Conservation (phyloP, 2,888 invertebrate genomes). For the Catocala sponsa region DNA sequence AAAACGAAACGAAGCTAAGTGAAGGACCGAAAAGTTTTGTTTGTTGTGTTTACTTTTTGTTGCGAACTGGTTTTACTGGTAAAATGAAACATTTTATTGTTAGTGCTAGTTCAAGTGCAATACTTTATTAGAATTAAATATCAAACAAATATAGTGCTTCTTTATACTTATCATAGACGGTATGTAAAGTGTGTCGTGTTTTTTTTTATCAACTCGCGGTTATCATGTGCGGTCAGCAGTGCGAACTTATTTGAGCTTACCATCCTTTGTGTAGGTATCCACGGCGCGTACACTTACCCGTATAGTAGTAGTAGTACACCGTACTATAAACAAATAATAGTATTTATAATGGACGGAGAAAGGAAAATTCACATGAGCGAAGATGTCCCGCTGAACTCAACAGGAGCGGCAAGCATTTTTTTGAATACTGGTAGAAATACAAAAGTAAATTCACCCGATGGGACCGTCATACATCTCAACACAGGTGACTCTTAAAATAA, state of each 20-base stretch:
- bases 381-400: slow-evolving; percentile 77
- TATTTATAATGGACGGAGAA: slow-evolving; percentile 76
- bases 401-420: slow-evolving; percentile 82
- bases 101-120: slow-evolving; percentile 35
- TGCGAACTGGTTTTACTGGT: slow-evolving; percentile 54
- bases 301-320: slow-evolving; percentile 69
- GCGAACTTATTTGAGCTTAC: slow-evolving; percentile 78
- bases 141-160: slow-evolving; percentile 19
- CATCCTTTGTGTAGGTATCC: slow-evolving; percentile 81
- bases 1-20: slow-evolving; percentile 50
- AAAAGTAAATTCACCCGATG: slow-evolving; percentile 74
- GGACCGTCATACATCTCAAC: slow-evolving; percentile 81
- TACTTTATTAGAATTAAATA: slow-evolving; percentile 21
- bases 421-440: slow-evolving; percentile 78
- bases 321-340: slow-evolving; percentile 54
- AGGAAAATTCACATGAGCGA: slow-evolving; percentile 78
- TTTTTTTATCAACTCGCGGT: slow-evolving; percentile 70
- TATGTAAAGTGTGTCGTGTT: slow-evolving; percentile 63
- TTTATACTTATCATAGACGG: slow-evolving; percentile 43
- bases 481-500: slow-evolving; percentile 72
- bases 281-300: slow-evolving; percentile 73
- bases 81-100: slow-evolving; percentile 41
- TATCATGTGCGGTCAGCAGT: slow-evolving; percentile 70
- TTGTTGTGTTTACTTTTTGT: slow-evolving; percentile 69
- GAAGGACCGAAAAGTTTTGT: slow-evolving; percentile 59